phyloP scores from a whole-genome alignment of 2,888 invertebrate genomes.

The Monoplex corrugatus region DNA sequence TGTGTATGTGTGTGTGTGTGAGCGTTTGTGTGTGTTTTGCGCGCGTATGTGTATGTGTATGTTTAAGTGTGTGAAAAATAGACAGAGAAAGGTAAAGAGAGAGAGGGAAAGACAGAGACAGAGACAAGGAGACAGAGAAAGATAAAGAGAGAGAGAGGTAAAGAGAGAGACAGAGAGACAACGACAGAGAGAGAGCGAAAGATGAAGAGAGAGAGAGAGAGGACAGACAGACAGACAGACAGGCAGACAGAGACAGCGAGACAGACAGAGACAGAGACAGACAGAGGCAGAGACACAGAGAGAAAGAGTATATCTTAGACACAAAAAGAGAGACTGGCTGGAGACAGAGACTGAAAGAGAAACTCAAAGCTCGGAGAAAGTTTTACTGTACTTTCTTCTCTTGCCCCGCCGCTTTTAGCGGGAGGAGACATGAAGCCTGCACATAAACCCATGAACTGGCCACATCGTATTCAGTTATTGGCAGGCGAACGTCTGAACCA shows the following conservation, averaged over 20 bases:
- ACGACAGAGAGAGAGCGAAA: not conserved
- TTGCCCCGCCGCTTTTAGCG: no score
- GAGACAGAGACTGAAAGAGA: no score
- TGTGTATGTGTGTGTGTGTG: not conserved
- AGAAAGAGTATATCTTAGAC: not conserved
- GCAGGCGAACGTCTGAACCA: no score
- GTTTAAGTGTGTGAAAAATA: not conserved
- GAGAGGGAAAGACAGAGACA: slow-evolving; percentile 23
- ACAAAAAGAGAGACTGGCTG: no score
- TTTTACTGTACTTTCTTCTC: no score
- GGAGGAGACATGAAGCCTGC: no score
- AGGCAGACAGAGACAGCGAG: not conserved
- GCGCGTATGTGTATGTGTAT: slow-evolving; percentile 1
- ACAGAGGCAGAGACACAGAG: not conserved
- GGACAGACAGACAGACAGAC: not conserved
- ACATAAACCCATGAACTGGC: no score
- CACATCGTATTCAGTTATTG: no score
- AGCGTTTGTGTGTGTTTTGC: not conserved
- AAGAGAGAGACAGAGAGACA: no score
- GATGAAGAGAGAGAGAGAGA: not conserved
- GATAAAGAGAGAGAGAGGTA: not conserved
- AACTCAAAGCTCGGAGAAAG: no score
- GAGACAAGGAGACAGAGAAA: not conserved
- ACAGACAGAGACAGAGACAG: not conserved
- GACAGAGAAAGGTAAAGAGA: not conserved